Conservation (phyloP, 2,797 vertebrate species). For the Bradypodion pumilum region DNA sequence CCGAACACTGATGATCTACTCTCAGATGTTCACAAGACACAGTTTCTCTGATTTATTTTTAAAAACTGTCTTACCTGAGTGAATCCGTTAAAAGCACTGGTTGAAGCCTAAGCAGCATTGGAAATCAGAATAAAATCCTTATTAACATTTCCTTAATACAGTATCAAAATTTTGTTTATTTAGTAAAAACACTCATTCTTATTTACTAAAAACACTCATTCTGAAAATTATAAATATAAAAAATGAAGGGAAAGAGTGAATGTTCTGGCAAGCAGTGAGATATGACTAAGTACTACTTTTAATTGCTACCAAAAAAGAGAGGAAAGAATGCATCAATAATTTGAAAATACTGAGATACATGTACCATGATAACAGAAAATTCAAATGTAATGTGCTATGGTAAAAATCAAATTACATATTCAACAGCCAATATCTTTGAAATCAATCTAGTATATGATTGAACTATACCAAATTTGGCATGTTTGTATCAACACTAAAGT, state of each 20-base stretch:
- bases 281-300: conserved; percentile 51
- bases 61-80: conserved; percentile 80
- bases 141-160: conserved; percentile 65
- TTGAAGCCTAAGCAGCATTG: conserved; percentile 80
- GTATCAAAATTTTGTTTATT: conserved; percentile 46
- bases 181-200: conserved; percentile 51
- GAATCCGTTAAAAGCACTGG: conserved; percentile 86
- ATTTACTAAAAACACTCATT: conserved; percentile 53
- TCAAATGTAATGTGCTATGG: neutral
- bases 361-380: conserved; percentile 16
- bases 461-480: conserved; percentile 58
- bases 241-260: conserved; percentile 55
- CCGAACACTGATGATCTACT: neutral
- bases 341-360: neutral
- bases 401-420: neutral
- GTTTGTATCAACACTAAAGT: conserved; percentile 42
- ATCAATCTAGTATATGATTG: conserved; percentile 66
- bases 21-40: conserved; percentile 8
- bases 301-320: conserved; percentile 69
- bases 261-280: conserved; percentile 46
- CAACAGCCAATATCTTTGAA: conserved; percentile 43
- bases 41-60: neutral
- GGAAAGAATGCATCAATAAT: neutral
- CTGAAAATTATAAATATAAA: conserved; percentile 51
- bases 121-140: conserved; percentile 70